Percentiles rank a stretch among this genome's conserved stretches.
phyloP scores from a whole-genome alignment of 1,140 invertebrate genomes.

The Drosophila sucinea region DNA sequence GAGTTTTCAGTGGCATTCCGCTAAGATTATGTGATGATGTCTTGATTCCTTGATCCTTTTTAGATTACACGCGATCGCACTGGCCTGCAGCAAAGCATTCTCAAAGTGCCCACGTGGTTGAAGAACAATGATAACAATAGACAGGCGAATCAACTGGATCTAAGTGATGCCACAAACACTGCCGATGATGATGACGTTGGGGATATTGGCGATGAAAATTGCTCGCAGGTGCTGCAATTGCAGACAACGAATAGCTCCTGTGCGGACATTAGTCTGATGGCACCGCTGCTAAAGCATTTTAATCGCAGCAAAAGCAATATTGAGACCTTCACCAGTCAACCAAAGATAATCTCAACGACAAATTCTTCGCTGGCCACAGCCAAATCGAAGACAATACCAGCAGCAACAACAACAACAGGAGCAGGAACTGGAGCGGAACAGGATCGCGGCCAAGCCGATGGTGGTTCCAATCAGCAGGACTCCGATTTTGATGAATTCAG shows the following conservation, averaged over 20 bases:
- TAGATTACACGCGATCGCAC: conserved; percentile 94
- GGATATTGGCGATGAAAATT: conserved; percentile 39
- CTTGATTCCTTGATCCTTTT: not conserved
- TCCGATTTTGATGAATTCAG: conserved; percentile 92
- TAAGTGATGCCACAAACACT: conserved; percentile 81
- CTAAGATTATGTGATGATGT: not conserved
- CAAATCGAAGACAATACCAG: conserved; percentile 55
- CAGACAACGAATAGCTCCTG: conserved; percentile 61
- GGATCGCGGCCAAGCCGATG: conserved; percentile 92
- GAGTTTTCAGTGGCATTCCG: not conserved
- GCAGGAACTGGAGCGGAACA: conserved; percentile 39
- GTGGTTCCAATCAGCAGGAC: conserved; percentile 91
- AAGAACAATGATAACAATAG: conserved; percentile 85
- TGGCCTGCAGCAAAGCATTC: conserved; percentile 92
- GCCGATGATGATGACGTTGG: conserved; percentile 55
- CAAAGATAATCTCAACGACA: conserved; percentile 74
- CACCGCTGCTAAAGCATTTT: conserved; percentile 54
- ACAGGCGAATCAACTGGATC: conserved; percentile 49
- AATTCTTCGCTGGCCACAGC: conserved; percentile 46
- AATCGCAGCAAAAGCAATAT: conserved; percentile 82
- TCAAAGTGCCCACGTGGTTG: conserved; percentile 93
- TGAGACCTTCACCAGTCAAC: conserved; percentile 76
- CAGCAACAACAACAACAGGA: not conserved
- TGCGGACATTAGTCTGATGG: conserved; percentile 58
- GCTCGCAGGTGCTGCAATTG: conserved; percentile 49